A percentile compares a stretch with the other conserved stretches of the same genome.
These are phyloP conservation scores for Microplitis manilae DNA, from an alignment of 2,888 invertebrate genomes.

Conservation along the genomic window DNA sequence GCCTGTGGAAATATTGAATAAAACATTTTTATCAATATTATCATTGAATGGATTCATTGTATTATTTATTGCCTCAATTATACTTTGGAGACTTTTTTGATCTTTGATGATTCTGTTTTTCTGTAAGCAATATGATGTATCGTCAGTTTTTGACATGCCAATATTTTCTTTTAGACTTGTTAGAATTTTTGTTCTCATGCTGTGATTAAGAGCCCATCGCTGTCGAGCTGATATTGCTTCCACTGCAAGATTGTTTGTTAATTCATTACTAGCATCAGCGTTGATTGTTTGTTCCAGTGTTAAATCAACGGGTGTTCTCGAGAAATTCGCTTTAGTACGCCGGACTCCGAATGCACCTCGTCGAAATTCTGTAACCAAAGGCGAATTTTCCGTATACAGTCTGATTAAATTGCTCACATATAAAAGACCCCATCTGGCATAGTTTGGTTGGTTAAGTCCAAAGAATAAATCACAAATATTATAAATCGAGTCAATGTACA, in stretches of 20 bases:
- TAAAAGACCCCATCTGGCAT: slow-evolving; percentile 51
- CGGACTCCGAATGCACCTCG: slow-evolving; percentile 41
- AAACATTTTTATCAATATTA: slow-evolving; percentile 43
- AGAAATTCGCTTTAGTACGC: slow-evolving; percentile 37
- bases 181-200: slow-evolving; percentile 55
- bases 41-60: slow-evolving; percentile 51
- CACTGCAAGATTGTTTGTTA: slow-evolving; percentile 49
- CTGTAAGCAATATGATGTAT: slow-evolving; percentile 49
- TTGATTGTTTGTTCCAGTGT: slow-evolving; percentile 50
- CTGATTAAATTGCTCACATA: slow-evolving; percentile 44
- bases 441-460: slow-evolving; percentile 22
- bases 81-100: slow-evolving; percentile 18
- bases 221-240: slow-evolving; percentile 53
- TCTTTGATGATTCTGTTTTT: slow-evolving; percentile 28
- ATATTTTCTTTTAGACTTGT: slow-evolving; percentile 42
- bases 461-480: slow-evolving; percentile 24
- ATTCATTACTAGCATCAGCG: slow-evolving; percentile 52
- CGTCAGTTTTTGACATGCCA: slow-evolving; percentile 54
- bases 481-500: slow-evolving; percentile 23
- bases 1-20: slow-evolving; percentile 54
- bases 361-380: slow-evolving; percentile 36
- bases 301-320: slow-evolving; percentile 46
- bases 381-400: slow-evolving; percentile 34
- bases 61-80: slow-evolving; percentile 41
- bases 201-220: slow-evolving; percentile 49